Percentiles rank a stretch among this genome's conserved stretches.
These are phyloP conservation scores for Dichetophora obliterata DNA, from an alignment of 2,888 invertebrate genomes.

Conservation along the genomic window DNA sequence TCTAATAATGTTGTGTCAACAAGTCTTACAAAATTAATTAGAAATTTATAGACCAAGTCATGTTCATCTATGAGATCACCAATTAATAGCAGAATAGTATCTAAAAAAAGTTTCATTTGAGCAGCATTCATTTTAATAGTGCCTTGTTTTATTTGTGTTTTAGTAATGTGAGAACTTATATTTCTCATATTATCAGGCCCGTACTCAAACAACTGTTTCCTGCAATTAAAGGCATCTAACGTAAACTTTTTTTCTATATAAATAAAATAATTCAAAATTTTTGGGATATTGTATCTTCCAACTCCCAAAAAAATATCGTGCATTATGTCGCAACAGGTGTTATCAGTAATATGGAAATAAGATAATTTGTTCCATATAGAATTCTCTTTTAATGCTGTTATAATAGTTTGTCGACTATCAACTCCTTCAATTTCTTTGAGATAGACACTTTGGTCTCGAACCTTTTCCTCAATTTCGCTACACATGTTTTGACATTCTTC, in stretches of 20 bases:
- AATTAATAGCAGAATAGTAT: constrained; percentile 42
- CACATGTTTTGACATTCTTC: constrained; percentile 40
- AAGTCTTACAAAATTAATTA: constrained; percentile 40
- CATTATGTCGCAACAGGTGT: constrained; percentile 45
- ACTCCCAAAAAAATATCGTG: constrained; percentile 44
- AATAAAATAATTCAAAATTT: constrained; percentile 47
- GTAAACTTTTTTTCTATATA: constrained; percentile 43
- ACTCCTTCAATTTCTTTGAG: constrained; percentile 34
- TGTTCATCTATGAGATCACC: constrained; percentile 41
- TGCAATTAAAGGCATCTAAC: constrained; percentile 42
- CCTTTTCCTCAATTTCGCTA: constrained; percentile 35
- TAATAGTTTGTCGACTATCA: neutral
- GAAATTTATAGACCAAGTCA: constrained; percentile 41
- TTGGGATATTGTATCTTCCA: constrained; percentile 39
- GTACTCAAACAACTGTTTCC: constrained; percentile 44
- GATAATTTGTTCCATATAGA: constrained; percentile 44
- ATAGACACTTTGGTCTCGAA: constrained; percentile 41
- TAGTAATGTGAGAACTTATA: constrained; percentile 41
- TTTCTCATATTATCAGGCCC: constrained; percentile 32
- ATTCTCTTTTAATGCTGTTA: constrained; percentile 43
- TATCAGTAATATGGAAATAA: constrained; percentile 46
- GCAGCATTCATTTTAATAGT: constrained; percentile 43
- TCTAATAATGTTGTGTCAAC: constrained; percentile 35
- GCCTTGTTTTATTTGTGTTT: constrained; percentile 37
- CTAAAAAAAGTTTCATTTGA: constrained; percentile 45